These are phyloP conservation scores for Colletes gigas DNA, from an alignment of 1,140 invertebrate genomes.

Conservation along the genomic window DNA sequence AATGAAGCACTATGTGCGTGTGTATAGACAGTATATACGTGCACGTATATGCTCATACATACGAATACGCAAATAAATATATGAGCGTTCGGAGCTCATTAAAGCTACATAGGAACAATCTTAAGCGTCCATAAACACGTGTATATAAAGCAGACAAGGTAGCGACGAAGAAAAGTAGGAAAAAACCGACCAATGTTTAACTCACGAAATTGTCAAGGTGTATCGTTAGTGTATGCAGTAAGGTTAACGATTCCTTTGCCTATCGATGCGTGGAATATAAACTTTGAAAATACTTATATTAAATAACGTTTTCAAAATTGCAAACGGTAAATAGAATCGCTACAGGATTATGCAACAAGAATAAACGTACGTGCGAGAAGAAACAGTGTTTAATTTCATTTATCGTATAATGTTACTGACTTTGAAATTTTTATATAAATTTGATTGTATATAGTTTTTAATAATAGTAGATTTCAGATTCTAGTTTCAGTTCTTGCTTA, in stretches of 20 bases:
- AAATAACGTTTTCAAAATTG: not conserved
- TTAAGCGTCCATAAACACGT: constrained; percentile 38
- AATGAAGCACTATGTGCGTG: not conserved
- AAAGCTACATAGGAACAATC: constrained; percentile 26
- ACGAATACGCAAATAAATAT: constrained; percentile 23
- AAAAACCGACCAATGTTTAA: constrained; percentile 62
- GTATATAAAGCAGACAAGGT: constrained; percentile 28
- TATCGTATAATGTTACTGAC: not conserved
- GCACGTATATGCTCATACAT: constrained; percentile 3
- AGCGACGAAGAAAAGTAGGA: constrained; percentile 41
- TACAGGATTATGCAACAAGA: not conserved
- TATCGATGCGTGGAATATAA: not conserved
- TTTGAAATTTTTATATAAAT: not conserved
- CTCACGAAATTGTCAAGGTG: constrained; percentile 35
- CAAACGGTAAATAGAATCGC: not conserved
- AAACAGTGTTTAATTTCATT: constrained; percentile 20
- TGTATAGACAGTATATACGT: constrained; percentile 13
- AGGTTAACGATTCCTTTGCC: constrained; percentile 19
- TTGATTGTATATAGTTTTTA: no score
- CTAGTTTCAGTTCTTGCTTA: not conserved
- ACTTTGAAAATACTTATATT: not conserved
- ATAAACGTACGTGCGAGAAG: not conserved
- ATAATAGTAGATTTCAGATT: no score
- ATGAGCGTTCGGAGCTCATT: not conserved
- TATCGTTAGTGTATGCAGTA: constrained; percentile 11